Conservation (phyloP, 2,113 vertebrate species). For the Phyllopteryx taeniolatus region DNA sequence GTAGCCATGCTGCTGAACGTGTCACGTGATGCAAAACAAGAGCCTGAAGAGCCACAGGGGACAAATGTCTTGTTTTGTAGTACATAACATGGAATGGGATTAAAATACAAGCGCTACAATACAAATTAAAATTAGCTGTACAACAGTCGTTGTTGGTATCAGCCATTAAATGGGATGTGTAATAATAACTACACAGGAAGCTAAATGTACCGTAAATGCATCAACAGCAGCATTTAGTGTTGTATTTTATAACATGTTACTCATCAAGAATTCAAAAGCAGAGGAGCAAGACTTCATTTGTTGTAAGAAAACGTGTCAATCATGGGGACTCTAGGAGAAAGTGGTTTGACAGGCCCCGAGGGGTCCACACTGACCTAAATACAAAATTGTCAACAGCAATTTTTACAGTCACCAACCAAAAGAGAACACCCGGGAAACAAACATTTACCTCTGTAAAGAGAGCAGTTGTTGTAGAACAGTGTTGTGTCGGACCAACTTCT, state of each 20-base stretch:
- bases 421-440: conserved; percentile 40
- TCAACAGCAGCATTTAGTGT: conserved; percentile 49
- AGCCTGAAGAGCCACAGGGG: conserved; percentile 23
- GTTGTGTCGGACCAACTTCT: conserved; percentile 6
- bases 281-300: conserved; percentile 67
- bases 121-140: background rate
- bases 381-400: conserved; percentile 72
- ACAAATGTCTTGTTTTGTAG: conserved; percentile 29
- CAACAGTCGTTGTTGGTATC: background rate
- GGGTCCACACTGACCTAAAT: conserved; percentile 77
- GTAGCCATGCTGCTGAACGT: conserved; percentile 31
- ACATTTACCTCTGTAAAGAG: conserved; percentile 45
- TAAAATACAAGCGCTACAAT: background rate
- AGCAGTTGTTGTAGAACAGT: conserved; percentile 2
- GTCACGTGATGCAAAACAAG: conserved; percentile 54
- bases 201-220: conserved; percentile 31
- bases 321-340: conserved; percentile 67
- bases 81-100: conserved; percentile 14
- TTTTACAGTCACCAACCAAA: conserved; percentile 53
- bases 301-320: conserved; percentile 73
- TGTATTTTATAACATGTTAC: conserved; percentile 66
- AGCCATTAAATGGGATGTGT: background rate
- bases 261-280: conserved; percentile 71
- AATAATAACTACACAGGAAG: conserved; percentile 13
- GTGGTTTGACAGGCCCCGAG: conserved; percentile 72